Percentiles rank a stretch among this genome's conserved stretches.
These are phyloP conservation scores for Dermatophagoides farinae DNA, from an alignment of 1,140 invertebrate genomes.

Conservation along the genomic window DNA sequence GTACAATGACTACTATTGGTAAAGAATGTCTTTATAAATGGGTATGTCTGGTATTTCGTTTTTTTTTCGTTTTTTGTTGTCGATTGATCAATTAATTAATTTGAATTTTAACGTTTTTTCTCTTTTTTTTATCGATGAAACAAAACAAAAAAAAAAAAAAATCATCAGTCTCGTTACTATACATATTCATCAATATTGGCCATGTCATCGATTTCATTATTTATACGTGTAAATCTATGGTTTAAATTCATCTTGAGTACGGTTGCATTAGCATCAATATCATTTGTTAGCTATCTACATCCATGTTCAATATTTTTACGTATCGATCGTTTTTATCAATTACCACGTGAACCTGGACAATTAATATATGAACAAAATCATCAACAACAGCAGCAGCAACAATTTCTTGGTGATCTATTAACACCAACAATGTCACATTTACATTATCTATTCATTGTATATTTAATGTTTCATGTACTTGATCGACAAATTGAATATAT, in stretches of 20 bases:
- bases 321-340: neutral
- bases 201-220: slow-evolving; percentile 53
- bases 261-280: neutral
- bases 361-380: neutral
- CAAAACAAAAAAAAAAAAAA: too few species aligned
- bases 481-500: slow-evolving; percentile 72
- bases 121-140: too few species aligned
- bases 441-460: slow-evolving; percentile 10
- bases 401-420: slow-evolving; percentile 1
- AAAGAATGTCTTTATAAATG: slow-evolving; percentile 11
- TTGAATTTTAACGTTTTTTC: neutral
- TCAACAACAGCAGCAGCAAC: neutral
- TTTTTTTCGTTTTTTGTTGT: neutral
- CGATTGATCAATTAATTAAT: neutral
- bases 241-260: slow-evolving; percentile 49
- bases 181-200: slow-evolving; percentile 54
- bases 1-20: neutral
- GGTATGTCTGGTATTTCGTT: neutral
- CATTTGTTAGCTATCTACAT: neutral
- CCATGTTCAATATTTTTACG: slow-evolving; percentile 1
- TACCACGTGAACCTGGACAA: neutral
- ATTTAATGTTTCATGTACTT: slow-evolving; percentile 42
- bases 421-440: slow-evolving; percentile 6
- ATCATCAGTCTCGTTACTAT: slow-evolving; percentile 40
- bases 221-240: slow-evolving; percentile 58